A percentile compares a stretch with the other conserved stretches of the same genome.
These are phyloP conservation scores for Grammomys surdaster DNA, from an alignment of 2,113 vertebrate genomes.

Conservation along the genomic window DNA sequence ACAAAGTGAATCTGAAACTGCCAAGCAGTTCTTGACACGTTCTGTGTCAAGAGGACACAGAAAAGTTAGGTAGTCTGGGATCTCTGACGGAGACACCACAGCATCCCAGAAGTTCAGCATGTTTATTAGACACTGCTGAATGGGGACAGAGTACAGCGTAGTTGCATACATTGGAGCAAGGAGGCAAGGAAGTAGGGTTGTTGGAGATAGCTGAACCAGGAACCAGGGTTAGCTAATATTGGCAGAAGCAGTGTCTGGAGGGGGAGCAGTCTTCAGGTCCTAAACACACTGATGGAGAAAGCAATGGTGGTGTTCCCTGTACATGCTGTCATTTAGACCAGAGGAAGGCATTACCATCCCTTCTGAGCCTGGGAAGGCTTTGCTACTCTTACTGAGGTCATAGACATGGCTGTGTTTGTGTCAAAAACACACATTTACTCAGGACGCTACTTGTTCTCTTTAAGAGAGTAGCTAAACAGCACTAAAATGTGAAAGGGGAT, in stretches of 20 bases:
- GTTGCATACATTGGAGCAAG: background rate
- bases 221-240: background rate
- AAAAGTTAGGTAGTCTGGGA: background rate
- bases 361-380: background rate
- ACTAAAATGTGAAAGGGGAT: background rate
- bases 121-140: background rate
- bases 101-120: background rate
- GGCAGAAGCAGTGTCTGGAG: background rate
- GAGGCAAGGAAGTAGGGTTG: background rate
- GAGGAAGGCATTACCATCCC: background rate
- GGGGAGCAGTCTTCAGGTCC: background rate
- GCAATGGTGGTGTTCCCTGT: background rate
- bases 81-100: background rate
- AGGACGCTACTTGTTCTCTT: background rate
- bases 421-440: no score
- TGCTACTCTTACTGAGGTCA: background rate
- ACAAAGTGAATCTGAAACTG: slow-evolving; percentile 58
- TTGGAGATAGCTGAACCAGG: background rate
- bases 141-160: no score
- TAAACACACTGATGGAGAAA: background rate
- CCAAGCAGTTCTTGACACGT: background rate
- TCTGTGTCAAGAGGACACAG: no score
- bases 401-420: background rate
- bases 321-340: background rate
- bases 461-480: background rate